Base-by-base conservation (phyloP, 2,797 vertebrate species). In the Acipenser oxyrinchus region DNA sequence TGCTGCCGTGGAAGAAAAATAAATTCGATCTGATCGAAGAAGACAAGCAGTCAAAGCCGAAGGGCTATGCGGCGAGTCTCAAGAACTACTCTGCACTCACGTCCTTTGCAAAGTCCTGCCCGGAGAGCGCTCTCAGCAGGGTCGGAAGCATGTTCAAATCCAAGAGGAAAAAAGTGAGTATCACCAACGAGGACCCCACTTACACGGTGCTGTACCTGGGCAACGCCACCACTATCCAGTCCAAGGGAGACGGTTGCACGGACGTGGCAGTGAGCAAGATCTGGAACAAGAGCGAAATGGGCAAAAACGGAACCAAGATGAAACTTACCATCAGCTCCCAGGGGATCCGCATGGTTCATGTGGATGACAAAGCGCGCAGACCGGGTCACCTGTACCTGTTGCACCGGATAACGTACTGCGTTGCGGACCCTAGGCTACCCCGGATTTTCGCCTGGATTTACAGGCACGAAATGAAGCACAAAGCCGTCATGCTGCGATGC, bases 391-490 rank as follows among this genome's bases (percentile, higher is more conserved):
- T 93, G 62, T 93, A 92, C 76, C 76, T 91, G 74, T 81, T 93
- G 74, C 90, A 91, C 77, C 80, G 90, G 11, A 83, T 93, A 64
- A 92, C 90, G 62, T 91, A 89, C 78, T 92, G 90, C 73, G 88
- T 87, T 72, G 90, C 90, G 0, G 90, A 91, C 69, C 77, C 90
- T 4, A 80, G 87, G 3, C 76, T 90, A 60, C 91, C 91, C 55
- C 84, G 83, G 63, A 84, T 92, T 69, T 90, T 92, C 71, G 87
- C 87, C 63, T 92, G 90, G 90, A 84, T 92, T 70, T 92, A 92
- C 79, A 83, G 89, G 67, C 90, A 92, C 71, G 89, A 92, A 80
- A 82, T 91, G 73, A 89, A 88, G 73, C 90, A 92, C 79, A 92
- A 92, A 82, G 89, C 89, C 6, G 89, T 92, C 50, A 87, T 87